Evolutionary conservation across 2,113 vertebrate genomes (phyloP), one percentile per base, ranked within the genome.

Genomic region (Pachypanchax playfairii): DNA sequence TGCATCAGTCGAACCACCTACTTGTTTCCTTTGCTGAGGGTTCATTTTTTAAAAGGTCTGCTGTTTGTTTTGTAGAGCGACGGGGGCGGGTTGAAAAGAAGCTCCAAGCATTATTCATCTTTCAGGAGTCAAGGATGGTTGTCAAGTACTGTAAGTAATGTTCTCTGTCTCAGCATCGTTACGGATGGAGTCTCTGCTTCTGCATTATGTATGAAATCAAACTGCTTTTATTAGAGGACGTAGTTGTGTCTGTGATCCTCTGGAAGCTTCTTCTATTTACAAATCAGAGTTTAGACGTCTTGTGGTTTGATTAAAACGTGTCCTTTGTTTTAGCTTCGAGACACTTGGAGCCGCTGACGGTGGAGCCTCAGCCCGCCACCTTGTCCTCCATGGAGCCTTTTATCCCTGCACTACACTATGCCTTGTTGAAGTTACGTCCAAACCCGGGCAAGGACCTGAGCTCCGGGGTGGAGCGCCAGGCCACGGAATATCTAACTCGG

Each of bases 21-120:
- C 47, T 47, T 79, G 43, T 60, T 82, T 55, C 44, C 70, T 29
- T 56, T 4, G 4, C 57, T 41, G 47, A 71, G 38, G 24, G 55
- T 72, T 74, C 28, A 29, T 25, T 43, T 48, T 74, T 48, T 52
- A 64, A 65, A 65, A 58, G 18, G 26, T 17, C 38, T 55, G 41
- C 52, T 46, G 59, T 83, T 79, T 86, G 66, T 73, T 21, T 89
- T 84, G 2, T 61, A 98, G 97, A 96, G 67, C 88, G 91, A 31
- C 91, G 93, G 65, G 91, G 82, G 72, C 90, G 87, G 42, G 74
- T 78, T 26, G 87, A 94, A 62, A 92, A 86, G 63, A 85, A 90
- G 67, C 91, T 98, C 11, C 93, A 95, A 70, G 96, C 95, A 14
- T 85, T 98, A 53, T 98, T 98, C 91, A 82, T 98, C 29, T 98